A percentile compares a stretch with the other conserved stretches of the same genome.
phyloP scores from a whole-genome alignment of 2,888 invertebrate species.

The Taphrorychus bicolor region DNA sequence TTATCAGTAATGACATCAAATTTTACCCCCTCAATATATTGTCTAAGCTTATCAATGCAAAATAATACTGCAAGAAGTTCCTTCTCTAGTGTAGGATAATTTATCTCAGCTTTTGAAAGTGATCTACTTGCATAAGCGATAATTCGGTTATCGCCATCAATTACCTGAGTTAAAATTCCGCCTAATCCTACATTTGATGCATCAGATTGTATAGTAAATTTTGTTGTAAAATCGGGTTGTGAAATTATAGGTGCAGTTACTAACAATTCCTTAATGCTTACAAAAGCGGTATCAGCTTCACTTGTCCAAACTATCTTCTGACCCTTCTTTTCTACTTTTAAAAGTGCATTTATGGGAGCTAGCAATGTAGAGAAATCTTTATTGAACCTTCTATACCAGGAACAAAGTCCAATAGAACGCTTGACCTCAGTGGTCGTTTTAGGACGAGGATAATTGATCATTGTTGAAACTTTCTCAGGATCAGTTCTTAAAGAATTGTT shows the following conservation, averaged over 20 bases:
- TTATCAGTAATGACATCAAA: slow-evolving; percentile 47
- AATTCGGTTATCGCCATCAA: slow-evolving; percentile 15
- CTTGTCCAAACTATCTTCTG: slow-evolving; percentile 42
- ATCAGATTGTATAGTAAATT: no score
- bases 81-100: slow-evolving; percentile 41
- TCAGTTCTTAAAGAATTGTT: no score
- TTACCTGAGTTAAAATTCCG: slow-evolving; percentile 18
- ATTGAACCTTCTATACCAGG: slow-evolving; percentile 46
- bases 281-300: slow-evolving; percentile 36
- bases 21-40: slow-evolving; percentile 41
- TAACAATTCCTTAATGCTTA: slow-evolving; percentile 42
- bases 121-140: slow-evolving; percentile 36
- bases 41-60: slow-evolving; percentile 39
- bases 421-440: slow-evolving; percentile 47
- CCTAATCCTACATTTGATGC: slow-evolving; percentile 27
- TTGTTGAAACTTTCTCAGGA: slow-evolving; percentile 46
- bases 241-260: slow-evolving; percentile 43
- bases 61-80: slow-evolving; percentile 46
- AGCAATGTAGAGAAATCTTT: no score
- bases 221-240: slow-evolving; percentile 42
- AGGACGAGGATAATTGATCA: slow-evolving; percentile 45
- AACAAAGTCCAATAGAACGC: slow-evolving; percentile 47
- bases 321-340: no score
- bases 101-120: slow-evolving; percentile 41
- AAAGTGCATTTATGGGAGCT: no score